Evolutionary conservation across 2,797 vertebrate genomes (phyloP), one percentile per base, ranked within the genome.

Genomic region (Tamandua tetradactyla): DNA sequence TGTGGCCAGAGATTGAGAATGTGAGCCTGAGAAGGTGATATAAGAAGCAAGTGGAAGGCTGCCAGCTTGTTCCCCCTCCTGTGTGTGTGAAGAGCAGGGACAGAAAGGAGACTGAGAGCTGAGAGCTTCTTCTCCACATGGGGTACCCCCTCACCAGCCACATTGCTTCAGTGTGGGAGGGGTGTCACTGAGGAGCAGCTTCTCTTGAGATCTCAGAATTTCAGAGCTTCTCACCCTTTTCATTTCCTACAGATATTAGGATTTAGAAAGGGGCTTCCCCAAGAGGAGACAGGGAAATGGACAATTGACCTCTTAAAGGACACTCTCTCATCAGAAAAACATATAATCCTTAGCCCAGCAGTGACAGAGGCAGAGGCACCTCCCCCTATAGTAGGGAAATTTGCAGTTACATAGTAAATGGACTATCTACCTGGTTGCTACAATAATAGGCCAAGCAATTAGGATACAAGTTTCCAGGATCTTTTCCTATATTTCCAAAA

Each of bases 401-500:
- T 47, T 69, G 75, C 81, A 80, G 79, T 49, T 94, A 47, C 61
- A 32, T 91, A 89, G 95, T 92, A 95, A 97, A 96, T 95, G 89
- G 75, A 93, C 32, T 93, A 96, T 97, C 93, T 97, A 95, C 92
- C 96, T 97, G 93, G 93, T 96, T 97, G 97, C 92, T 95, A 96
- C 93, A 97, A 95, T 96, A 95, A 97, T 96, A 96, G 90, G 93
- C 94, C 89, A 93, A 94, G 96, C 96, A 97, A 98, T 97, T 97
- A 97, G 94, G 95, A 97, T 95, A 97, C 96, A 97, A 97, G 96
- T 97, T 98, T 96, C 96, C 87, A 95, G 89, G 96, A 93, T 97
- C 96, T 98, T 97, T 98, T 95, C 96, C 95, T 96, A 64, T 97
- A 96, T 98, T 97, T 96, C 90, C 91, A 95, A 96, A 96, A 96